Base-by-base conservation (phyloP, 2,888 invertebrate species). In the Troglohyphantes excavatus region DNA sequence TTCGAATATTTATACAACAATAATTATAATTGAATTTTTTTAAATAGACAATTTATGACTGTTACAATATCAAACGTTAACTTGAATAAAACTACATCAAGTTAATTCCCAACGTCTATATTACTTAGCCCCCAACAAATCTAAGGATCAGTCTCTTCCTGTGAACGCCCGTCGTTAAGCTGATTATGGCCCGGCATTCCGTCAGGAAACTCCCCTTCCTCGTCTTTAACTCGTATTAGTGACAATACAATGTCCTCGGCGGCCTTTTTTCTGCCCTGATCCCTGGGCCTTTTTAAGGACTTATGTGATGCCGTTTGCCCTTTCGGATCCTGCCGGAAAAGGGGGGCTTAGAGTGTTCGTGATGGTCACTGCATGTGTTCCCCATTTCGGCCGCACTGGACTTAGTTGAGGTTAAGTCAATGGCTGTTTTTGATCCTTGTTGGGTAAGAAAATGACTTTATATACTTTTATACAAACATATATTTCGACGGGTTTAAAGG, bases 201-300 rank as follows among this genome's bases (percentile, higher is more conserved):
- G 63, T 83, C 43, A 75, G 83, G 83, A 39, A 13, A 63, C 65
- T 68, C 65, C 63, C 43, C 21, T 39, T 17, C 73, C 27, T 21
- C 73, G 63, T 83, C 83, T 83, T 29, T 83, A 46, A 83, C 73
- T 83, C 39, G 83, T 65, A 65, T 83, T 83, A 73, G 65, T 63
- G 39, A 65, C 73, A 46, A 83, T 83, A 73, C 63, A 73, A 73
- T 65, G 83, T 39, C 65, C 78, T 2, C 13, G 43, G n/a, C 29
- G 17, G 29, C 17, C n/a, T 23, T 43, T 63, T 33, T 61, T 19
- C 29, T 33, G 7, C 63, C 5, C 59, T 29, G 11, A n/a, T 63
- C 46, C 63, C 26, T 39, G 61, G 46, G 59, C 61, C 39, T 39
- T 81, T 68, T 81, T 82, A 73, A 83, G 73, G 63, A 65, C 63